These are phyloP conservation scores for Micropoecilia bifurca DNA, from an alignment of 2,797 vertebrate species.

Conservation along the genomic window DNA sequence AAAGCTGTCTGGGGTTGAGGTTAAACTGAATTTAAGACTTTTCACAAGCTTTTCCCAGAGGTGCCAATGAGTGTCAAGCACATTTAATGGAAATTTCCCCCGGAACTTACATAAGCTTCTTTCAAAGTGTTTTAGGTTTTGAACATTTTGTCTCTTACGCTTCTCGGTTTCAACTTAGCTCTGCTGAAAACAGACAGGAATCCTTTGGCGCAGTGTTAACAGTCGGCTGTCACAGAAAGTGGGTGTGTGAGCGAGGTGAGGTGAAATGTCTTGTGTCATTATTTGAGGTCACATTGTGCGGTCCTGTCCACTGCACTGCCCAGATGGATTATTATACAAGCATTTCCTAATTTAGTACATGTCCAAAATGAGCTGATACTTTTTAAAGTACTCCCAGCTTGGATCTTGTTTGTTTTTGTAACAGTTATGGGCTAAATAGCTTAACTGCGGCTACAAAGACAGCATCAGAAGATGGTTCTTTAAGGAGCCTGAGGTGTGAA, in stretches of 20 bases:
- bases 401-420: conserved; percentile 16
- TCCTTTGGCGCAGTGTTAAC: conserved; percentile 60
- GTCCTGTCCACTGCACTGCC: conserved; percentile 24
- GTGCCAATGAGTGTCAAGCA: background rate
- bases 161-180: conserved; percentile 52
- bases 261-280: conserved; percentile 45
- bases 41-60: background rate
- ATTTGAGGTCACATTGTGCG: conserved; percentile 38
- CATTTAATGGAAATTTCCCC: background rate
- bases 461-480: too few species aligned
- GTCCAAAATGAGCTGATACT: background rate
- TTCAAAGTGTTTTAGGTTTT: background rate
- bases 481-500: too few species aligned
- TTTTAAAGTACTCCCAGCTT: conserved; percentile 21
- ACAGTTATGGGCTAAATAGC: too few species aligned
- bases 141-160: conserved; percentile 26
- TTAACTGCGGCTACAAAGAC: too few species aligned
- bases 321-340: conserved; percentile 7
- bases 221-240: conserved; percentile 61
- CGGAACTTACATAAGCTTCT: background rate
- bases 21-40: background rate
- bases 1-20: background rate
- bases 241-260: conserved; percentile 30
- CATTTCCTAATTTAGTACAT: conserved; percentile 12
- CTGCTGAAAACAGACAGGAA: conserved; percentile 36